A percentile compares a stretch with the other conserved stretches of the same genome.
Conservation (phyloP, 92 coral and sea anemone genomes). For the Porites lobata region DNA sequence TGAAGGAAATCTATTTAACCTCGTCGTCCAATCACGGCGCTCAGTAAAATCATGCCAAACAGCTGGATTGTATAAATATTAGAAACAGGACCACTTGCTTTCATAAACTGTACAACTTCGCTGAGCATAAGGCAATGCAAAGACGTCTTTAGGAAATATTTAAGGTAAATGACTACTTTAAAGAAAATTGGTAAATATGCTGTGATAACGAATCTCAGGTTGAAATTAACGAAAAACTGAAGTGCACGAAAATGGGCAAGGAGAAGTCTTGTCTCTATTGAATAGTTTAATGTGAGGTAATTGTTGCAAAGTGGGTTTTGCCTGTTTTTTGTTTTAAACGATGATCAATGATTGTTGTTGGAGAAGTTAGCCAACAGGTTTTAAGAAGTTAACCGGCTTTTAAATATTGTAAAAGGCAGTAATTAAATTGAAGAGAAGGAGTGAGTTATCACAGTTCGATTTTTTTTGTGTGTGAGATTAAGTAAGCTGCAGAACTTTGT, state of each 20-base stretch:
- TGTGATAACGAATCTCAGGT: too few species aligned
- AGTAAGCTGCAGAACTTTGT: neutral
- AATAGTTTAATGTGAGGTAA: too few species aligned
- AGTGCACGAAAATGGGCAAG: neutral
- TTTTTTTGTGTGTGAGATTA: neutral
- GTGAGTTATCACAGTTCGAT: neutral
- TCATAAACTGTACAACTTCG: slow-evolving; percentile 19
- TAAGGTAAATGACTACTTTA: neutral
- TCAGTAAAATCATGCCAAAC: slow-evolving; percentile 1
- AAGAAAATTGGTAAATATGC: too few species aligned
- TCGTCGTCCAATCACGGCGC: slow-evolving; percentile 60
- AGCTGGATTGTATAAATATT: slow-evolving; percentile 21
- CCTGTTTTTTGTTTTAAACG: too few species aligned
- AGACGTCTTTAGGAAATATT: neutral
- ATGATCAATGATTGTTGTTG: too few species aligned
- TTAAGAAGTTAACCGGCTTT: too few species aligned
- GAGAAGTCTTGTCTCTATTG: too few species aligned
- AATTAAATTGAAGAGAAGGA: too few species aligned
- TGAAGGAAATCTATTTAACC: slow-evolving; percentile 67
- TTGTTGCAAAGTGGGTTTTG: too few species aligned
- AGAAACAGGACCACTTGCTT: slow-evolving; percentile 6
- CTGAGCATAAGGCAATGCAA: neutral
- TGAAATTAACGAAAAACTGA: neutral
- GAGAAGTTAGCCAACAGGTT: too few species aligned
- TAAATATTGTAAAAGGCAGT: too few species aligned